Base-by-base conservation (phyloP, 2,113 vertebrate species). In the Hyla sarda region DNA sequence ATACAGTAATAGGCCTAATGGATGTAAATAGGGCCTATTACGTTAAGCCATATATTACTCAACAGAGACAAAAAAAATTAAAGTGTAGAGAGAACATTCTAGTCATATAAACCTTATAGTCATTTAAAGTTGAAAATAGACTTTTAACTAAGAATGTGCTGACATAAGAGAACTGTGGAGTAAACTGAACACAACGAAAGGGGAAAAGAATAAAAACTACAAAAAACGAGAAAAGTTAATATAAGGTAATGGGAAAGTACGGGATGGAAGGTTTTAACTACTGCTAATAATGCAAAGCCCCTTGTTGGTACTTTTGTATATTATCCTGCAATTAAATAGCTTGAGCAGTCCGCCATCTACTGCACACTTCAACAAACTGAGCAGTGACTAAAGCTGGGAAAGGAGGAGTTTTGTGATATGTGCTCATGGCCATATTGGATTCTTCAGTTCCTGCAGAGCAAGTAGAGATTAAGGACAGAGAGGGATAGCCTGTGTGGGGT, bases 11-110 rank as follows among this genome's bases (percentile, higher is more conserved):
- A 28, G 1, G 30, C 34, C 30, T 69, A 69, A 69, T 69, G 32
- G 65, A 69, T 69, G 65, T 69, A 69, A 69, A 69, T 69, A 69
- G 32, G 65, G 65, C 21, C 65, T 34, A 37, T 69, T 69, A 69
- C 19, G 17, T 34, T 17, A 9, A 7, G 17, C 32, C 30, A 3
- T 3, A 65, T 30, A 65, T 65, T 65, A 65, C 28, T 34, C 65
- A 69, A 69, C 30, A 34, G 65, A 4, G n/a, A n/a, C n/a, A 5
- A 16, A 4, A 32, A 32, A 67, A 32, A 30, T 6, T 28, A 2
- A 5, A 13, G 58, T 62, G 56, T 60, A 25, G 23, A 14, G 23
- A 60, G 19, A 21, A 58, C 21, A 58, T n/a, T 11, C 56, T 58
- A 21, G 10, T 5, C 0, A 7, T 8, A 58, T 10, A 16, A 1